phyloP scores from a whole-genome alignment of 2,797 vertebrate species.

The Phataginus tricuspis region DNA sequence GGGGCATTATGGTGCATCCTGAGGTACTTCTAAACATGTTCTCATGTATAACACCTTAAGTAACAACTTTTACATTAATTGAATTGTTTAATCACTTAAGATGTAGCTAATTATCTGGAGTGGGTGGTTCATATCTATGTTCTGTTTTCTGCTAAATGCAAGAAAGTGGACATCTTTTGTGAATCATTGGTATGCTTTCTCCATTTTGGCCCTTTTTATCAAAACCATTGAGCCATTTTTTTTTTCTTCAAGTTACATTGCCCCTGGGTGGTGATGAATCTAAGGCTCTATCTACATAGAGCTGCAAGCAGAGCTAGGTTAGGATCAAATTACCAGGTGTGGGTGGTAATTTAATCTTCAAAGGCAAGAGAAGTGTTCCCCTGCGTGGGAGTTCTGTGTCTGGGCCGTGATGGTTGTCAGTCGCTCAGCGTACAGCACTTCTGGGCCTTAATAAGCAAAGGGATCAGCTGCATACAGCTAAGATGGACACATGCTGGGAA shows the following conservation, averaged over 20 bases:
- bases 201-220: not conserved
- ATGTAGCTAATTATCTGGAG: not conserved
- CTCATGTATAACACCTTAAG: not conserved
- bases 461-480: not conserved
- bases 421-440: not conserved
- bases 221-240: not conserved
- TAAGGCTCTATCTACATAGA: not conserved
- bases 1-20: not conserved
- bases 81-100: not conserved
- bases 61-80: not conserved
- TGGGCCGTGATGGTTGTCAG: not conserved
- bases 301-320: not conserved
- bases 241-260: not conserved
- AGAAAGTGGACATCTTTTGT: not conserved
- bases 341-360: constrained; percentile 37
- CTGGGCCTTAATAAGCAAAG: too few relatives aligned
- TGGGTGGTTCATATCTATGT: not conserved
- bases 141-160: not conserved
- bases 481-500: not conserved
- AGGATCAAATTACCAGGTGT: not conserved
- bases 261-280: not conserved
- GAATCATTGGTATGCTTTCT: not conserved
- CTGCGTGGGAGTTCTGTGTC: not conserved
- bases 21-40: not conserved
- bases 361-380: not conserved